Base-by-base conservation (phyloP, 2,113 vertebrate genomes). In the Neolamprologus cancellatus region DNA sequence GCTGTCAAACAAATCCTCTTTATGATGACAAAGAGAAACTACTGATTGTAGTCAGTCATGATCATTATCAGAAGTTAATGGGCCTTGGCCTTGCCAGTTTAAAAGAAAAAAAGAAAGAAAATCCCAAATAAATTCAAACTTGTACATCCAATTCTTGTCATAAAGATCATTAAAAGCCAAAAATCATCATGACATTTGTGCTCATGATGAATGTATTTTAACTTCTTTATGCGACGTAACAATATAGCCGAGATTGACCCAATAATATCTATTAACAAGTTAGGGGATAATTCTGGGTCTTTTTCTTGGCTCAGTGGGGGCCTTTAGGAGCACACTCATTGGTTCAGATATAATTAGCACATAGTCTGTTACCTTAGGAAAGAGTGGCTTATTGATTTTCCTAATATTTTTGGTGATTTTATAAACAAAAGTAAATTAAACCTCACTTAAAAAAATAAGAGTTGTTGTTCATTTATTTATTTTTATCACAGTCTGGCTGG, bases 121-220 rank as follows among this genome's bases (percentile, higher is more conserved):
- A 36, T 66, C 11, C 6, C 18, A 66, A 66, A 66, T 66, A 66
- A 36, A 36, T 71, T 25, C 3, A 71, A 6, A 71, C 20, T 71
- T 71, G 13, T 71, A 6, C 64, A 71, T 44, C 64, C 64, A 71
- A 36, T 71, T 71, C 64, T 44, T 44, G 64, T 36, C 30, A 64
- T 20, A 25, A 23, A 44, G 20, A 44, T 71, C 39, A 44, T 71
- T 46, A 71, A 71, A 71, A 71, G 64, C 13, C 36, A 41, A 71
- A 69, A 69, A 8, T 44, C 13, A 44, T 44, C 8, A 46, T 74
- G 69, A 28, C n/a, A 66, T 66, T 39, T 34, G 10, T 74, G 39
- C 20, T 25, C 20, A 39, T 39, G 18, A 66, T 66, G 18, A 5
- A 20, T 66, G 18, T 0, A 66, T 36, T 66, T 44, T 17, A 46